Conservation (phyloP, 2,888 invertebrate species). For the Dasysyrphus albostriatus region DNA sequence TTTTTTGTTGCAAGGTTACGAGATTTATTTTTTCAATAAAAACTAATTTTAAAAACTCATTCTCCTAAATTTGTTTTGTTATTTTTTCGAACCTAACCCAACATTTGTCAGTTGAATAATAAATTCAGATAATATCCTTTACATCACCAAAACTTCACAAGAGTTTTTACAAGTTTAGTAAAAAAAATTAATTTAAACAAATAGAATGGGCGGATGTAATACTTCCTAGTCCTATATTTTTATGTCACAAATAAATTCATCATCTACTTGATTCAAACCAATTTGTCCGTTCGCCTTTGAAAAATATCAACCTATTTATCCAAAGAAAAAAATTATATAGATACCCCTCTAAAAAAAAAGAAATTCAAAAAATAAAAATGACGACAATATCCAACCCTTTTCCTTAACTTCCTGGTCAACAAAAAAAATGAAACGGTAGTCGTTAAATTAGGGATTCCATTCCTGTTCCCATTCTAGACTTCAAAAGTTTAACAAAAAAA, state of each 20-base stretch:
- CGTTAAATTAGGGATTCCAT: constrained; percentile 65
- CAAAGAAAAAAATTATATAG: neutral
- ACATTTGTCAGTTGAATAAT: neutral
- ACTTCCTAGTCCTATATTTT: neutral
- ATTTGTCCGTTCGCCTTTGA: neutral
- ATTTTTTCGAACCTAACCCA: no score
- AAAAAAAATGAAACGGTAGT: constrained; percentile 40
- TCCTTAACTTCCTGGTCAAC: constrained; percentile 36
- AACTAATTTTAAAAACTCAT: no score
- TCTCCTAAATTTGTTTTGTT: no score
- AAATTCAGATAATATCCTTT: neutral
- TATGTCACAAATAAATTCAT: neutral
- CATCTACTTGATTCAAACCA: neutral
- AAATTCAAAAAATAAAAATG: neutral
- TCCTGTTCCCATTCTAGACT: constrained; percentile 13
- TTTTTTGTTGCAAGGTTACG: no score
- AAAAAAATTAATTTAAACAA: constrained; percentile 15
- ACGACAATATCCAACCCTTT: constrained; percentile 29
- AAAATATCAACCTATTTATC: constrained; percentile 11
- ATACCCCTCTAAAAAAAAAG: neutral
- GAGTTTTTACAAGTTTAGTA: neutral
- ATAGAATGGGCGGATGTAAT: neutral
- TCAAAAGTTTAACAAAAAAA: constrained; percentile 32
- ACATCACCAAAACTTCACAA: neutral
- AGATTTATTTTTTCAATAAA: no score